Conservation (phyloP, 2,888 invertebrate species). For the Drosophila prostipennis region DNA sequence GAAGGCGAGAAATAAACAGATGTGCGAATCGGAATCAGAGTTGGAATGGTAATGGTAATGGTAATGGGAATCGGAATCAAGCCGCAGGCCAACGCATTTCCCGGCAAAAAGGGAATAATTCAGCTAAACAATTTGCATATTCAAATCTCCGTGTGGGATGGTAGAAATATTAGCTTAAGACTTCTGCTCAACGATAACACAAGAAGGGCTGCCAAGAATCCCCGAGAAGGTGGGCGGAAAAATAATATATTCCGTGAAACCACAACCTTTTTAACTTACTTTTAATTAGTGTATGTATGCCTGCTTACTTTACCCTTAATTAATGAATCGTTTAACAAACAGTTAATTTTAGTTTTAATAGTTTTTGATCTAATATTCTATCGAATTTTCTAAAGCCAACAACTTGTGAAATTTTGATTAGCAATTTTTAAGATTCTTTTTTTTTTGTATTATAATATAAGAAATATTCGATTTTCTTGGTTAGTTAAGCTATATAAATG, state of each 20-base stretch:
- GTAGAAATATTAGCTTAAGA: constrained; percentile 13
- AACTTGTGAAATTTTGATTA: no score
- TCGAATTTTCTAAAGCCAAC: no score
- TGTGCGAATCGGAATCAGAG: not conserved
- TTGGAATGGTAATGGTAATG: no score
- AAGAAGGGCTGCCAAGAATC: constrained; percentile 7
- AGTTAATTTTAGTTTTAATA: no score
- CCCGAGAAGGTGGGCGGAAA: not conserved
- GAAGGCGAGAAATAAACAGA: not conserved
- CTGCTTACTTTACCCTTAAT: not conserved
- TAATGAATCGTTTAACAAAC: not conserved
- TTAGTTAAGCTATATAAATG: no score
- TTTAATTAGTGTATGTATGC: not conserved
- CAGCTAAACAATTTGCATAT: constrained; percentile 24
- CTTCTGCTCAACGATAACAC: constrained; percentile 6
- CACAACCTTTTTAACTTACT: not conserved
- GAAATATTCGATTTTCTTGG: no score
- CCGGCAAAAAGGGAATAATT: constrained; percentile 23
- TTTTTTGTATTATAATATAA: no score
- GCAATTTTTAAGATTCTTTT: no score
- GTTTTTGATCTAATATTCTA: no score
- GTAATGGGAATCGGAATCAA: constrained; percentile 3
- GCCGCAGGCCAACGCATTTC: constrained; percentile 14
- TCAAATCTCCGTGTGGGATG: constrained; percentile 9
- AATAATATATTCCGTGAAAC: not conserved